Base-by-base conservation (phyloP, 2,888 invertebrate species). In the Euphydryas editha region DNA sequence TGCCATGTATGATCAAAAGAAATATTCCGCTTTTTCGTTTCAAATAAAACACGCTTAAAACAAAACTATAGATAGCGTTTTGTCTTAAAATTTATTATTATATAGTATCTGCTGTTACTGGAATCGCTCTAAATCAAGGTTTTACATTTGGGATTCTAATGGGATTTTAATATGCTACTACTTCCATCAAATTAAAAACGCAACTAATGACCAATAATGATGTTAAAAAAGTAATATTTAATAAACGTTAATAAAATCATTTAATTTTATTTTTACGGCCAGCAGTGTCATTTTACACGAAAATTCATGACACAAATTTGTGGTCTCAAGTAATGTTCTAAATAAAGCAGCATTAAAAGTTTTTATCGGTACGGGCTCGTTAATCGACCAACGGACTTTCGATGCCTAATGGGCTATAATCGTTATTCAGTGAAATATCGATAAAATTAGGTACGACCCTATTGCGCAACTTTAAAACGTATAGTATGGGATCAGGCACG, bases 371-470 rank as follows among this genome's bases (percentile, higher is more conserved):
- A 51, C 49, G 51, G 18, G 64, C 30, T 59, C 76, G 76, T 81
- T 84, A 81, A 83, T 83, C 78, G 81, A 77, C 74, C 82, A 82
- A 85, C 86, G 75, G 72, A 71, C 70, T 74, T 69, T 71, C 73
- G 68, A 75, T 74, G 72, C 69, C 77, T 86, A 85, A 87, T 87
- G 80, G 84, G 70, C 77, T 73, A 76, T 86, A 83, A 87, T 84
- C 78, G 77, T 85, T 79, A 81, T 76, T 81, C 76, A 78, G 78
- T 80, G 78, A 81, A 76, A 76, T 73, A 72, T 81, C 85, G 85
- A 87, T 87, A 86, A 83, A 85, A 83, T 81, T 81, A 82, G 81
- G 79, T 78, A 77, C 76, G 78, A 72, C 72, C 71, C 73, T 79
- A 73, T 87, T 87, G 78, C 80, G 79, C 82, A 87, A 87, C 74